phyloP scores from a whole-genome alignment of 2,113 vertebrate species.

The Thoracochromis brauschi region DNA sequence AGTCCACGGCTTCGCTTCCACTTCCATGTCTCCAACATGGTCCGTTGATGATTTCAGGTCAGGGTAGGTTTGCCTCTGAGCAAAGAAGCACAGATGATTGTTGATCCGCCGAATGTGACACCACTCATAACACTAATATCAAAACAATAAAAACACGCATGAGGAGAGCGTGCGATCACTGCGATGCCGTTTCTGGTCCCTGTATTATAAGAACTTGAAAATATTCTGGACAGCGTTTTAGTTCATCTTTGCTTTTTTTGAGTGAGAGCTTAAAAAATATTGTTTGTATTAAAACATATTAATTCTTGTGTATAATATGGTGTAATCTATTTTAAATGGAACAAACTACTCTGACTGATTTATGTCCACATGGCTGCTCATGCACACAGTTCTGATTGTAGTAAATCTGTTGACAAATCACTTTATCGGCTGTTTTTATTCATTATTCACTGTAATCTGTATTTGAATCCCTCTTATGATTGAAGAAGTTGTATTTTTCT shows the following conservation, averaged over 20 bases:
- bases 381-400: background rate
- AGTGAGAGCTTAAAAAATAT: background rate
- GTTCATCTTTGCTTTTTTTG: background rate
- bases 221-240: background rate
- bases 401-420: constrained; percentile 1
- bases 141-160: accelerated
- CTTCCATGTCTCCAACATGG: background rate
- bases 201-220: background rate
- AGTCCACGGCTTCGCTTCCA: background rate
- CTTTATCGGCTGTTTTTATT: background rate
- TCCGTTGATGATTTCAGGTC: constrained; percentile 38
- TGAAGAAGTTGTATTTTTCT: background rate
- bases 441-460: background rate
- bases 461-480: background rate
- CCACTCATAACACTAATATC: background rate
- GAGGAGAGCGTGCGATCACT: background rate
- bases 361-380: background rate
- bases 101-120: background rate
- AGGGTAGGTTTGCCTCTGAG: background rate
- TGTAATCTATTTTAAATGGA: background rate
- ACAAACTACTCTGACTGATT: background rate
- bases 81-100: constrained; percentile 1
- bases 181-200: background rate
- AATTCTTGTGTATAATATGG: background rate
- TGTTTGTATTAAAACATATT: background rate